These are phyloP conservation scores for Brachyalestes nurse DNA, from an alignment of 2,797 vertebrate genomes.

Conservation along the genomic window DNA sequence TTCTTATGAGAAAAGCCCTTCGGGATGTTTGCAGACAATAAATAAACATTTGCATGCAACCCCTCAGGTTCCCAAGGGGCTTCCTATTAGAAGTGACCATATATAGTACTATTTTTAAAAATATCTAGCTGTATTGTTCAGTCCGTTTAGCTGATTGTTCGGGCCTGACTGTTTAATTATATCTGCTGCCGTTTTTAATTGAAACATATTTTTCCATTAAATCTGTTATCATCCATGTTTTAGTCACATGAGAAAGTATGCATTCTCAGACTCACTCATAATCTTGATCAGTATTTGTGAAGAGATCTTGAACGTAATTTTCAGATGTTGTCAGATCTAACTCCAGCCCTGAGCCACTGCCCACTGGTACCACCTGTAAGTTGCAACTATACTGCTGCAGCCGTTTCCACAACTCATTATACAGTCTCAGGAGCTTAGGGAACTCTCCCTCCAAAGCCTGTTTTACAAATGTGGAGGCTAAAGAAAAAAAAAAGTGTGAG, in stretches of 20 bases:
- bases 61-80: not conserved
- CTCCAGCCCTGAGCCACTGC: conserved; percentile 75
- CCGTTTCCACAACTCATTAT: conserved; percentile 96
- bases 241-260: not conserved
- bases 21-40: no score
- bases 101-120: no score
- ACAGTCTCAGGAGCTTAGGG: conserved; percentile 92
- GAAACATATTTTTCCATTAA: no score
- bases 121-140: no score
- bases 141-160: no score
- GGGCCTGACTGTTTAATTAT: no score
- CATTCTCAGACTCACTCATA: conserved; percentile 84
- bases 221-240: not conserved
- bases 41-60: no score
- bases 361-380: conserved; percentile 83
- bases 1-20: no score
- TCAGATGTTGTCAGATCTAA: conserved; percentile 82
- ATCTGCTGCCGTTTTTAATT: no score
- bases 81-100: no score
- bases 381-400: conserved; percentile 91
- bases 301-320: conserved; percentile 84
- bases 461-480: conserved; percentile 92
- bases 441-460: conserved; percentile 97
- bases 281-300: conserved; percentile 84
- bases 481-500: not conserved